Evolutionary conservation across 2,888 invertebrate species (phyloP).

Genomic region (Rhaphigaster nebulosa): DNA sequence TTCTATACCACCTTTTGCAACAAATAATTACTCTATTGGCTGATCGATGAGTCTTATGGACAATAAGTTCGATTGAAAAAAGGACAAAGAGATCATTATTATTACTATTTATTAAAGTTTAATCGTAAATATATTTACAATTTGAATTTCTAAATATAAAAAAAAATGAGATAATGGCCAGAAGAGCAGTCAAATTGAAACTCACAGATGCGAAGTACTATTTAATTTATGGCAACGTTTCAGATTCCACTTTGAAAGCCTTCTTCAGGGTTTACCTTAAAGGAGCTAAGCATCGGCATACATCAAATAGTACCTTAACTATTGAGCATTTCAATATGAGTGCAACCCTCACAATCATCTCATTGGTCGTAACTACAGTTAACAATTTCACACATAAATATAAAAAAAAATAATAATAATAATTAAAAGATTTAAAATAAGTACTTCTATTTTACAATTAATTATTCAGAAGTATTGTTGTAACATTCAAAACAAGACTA

Average conservation of each 20-base stretch:
- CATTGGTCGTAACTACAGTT: not conserved
- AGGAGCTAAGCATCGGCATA: too few relatives aligned
- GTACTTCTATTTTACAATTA: not conserved
- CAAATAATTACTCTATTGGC: too few relatives aligned
- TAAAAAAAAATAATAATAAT: not conserved
- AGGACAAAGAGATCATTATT: not conserved
- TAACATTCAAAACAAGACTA: conserved; percentile 26
- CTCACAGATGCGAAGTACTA: not conserved
- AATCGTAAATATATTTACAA: not conserved
- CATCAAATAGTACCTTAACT: too few relatives aligned
- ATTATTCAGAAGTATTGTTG: not conserved
- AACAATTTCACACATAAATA: not conserved
- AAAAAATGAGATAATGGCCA: not conserved
- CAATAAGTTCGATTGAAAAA: too few relatives aligned
- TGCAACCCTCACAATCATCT: not conserved
- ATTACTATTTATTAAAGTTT: not conserved
- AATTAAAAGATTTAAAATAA: not conserved
- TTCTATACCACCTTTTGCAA: too few relatives aligned
- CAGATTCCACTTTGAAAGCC: not conserved
- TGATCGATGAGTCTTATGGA: too few relatives aligned
- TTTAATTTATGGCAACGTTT: not conserved
- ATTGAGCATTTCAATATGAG: not conserved
- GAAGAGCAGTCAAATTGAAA: not conserved
- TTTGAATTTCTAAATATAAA: not conserved
- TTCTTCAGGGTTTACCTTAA: not conserved